Conservation (phyloP, 1,140 invertebrate genomes). For the Solenopsis fugax region DNA sequence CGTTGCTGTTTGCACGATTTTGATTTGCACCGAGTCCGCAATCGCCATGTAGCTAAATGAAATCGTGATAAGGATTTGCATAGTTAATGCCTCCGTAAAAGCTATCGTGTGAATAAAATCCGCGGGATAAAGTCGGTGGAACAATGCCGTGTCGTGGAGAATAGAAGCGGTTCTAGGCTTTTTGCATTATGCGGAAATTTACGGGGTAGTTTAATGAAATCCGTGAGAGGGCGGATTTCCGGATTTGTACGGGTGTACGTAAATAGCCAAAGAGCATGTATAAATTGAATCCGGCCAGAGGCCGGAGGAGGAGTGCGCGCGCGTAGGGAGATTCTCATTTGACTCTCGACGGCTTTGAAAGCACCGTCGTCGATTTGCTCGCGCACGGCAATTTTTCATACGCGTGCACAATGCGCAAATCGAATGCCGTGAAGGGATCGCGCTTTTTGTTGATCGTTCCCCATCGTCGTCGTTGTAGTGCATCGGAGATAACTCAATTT, state of each 20-base stretch:
- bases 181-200: conserved; percentile 18
- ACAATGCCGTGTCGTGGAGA: background rate
- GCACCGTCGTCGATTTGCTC: background rate
- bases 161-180: background rate
- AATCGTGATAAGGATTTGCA: conserved; percentile 25
- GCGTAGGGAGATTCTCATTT: background rate
- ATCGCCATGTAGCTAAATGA: conserved; percentile 1
- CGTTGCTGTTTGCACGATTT: background rate
- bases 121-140: background rate
- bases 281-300: conserved; percentile 8
- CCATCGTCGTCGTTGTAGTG: background rate
- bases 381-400: background rate
- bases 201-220: conserved; percentile 3
- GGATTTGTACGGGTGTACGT: conserved; percentile 15
- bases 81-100: conserved; percentile 27
- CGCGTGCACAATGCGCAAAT: conserved; percentile 6
- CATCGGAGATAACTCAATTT: conserved; percentile 34
- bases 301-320: no score
- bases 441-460: background rate
- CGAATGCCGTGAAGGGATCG: background rate
- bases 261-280: conserved; percentile 5
- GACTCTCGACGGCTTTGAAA: conserved; percentile 30
- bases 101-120: conserved; percentile 25
- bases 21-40: conserved; percentile 6
- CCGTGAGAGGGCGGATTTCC: background rate